phyloP scores from a whole-genome alignment of 35 echinoderm and acorn worm genomes.

The Ophiothrix spiculata region DNA sequence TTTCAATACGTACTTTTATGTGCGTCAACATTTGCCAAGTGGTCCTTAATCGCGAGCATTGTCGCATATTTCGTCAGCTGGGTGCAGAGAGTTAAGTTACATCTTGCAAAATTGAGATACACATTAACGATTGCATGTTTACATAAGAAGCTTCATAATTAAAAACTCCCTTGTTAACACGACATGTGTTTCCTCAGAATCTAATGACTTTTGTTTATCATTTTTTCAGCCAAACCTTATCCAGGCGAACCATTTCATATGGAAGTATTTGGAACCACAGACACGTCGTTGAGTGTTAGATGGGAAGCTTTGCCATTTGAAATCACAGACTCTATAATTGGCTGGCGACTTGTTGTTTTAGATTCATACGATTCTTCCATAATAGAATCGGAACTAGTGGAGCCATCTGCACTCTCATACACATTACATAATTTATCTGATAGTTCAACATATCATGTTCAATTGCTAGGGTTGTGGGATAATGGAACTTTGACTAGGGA shows the following conservation, averaged over 20 bases:
- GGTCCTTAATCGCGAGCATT: too few species aligned
- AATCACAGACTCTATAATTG: constrained; percentile 46
- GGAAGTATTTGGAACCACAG: constrained; percentile 18
- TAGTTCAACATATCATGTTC: constrained; percentile 60
- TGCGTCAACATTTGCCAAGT: too few species aligned
- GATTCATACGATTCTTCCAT: constrained; percentile 45
- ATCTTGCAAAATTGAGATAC: too few species aligned
- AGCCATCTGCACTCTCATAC: constrained; percentile 53
- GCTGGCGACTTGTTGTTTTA: constrained; percentile 52
- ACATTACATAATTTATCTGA: constrained; percentile 44
- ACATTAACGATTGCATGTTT: too few species aligned
- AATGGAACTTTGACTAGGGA: constrained; percentile 82
- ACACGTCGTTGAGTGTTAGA: constrained; percentile 32
- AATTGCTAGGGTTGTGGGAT: constrained; percentile 81
- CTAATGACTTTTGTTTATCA: too few species aligned
- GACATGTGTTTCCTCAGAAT: too few species aligned
- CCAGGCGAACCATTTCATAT: constrained; percentile 54
- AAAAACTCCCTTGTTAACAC: too few species aligned
- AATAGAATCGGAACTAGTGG: constrained; percentile 56
- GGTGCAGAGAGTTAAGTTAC: too few species aligned
- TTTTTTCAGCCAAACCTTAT: constrained; percentile 39
- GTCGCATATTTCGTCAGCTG: too few species aligned
- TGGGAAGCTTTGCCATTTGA: constrained; percentile 55
- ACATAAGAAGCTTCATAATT: too few species aligned
- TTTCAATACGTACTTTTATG: too few species aligned